phyloP scores from a whole-genome alignment of 2,888 invertebrate genomes.

The Adelphocoris suturalis region DNA sequence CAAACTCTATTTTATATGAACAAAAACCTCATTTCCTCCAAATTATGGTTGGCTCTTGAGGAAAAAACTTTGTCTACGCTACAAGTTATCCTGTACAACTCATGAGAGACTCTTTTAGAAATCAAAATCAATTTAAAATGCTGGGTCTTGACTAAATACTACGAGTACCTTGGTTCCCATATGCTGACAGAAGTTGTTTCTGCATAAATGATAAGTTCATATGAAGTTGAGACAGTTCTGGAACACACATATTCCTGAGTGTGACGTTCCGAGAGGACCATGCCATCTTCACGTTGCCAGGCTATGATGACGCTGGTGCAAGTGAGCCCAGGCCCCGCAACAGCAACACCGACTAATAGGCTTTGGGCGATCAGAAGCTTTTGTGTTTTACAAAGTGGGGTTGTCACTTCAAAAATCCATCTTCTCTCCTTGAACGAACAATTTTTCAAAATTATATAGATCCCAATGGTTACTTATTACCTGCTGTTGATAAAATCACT shows the following conservation, averaged over 20 bases:
- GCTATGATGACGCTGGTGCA: constrained; percentile 72
- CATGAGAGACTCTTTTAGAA: too few relatives aligned
- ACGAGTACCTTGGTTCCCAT: constrained; percentile 72
- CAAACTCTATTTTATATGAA: too few relatives aligned
- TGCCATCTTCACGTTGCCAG: constrained; percentile 71
- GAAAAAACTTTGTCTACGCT: too few relatives aligned
- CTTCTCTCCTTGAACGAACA: constrained; percentile 37
- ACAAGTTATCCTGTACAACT: too few relatives aligned
- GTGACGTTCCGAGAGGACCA: constrained; percentile 50
- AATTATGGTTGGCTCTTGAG: too few relatives aligned
- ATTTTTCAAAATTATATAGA: not conserved
- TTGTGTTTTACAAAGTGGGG: constrained; percentile 72
- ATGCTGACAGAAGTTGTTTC: constrained; percentile 71
- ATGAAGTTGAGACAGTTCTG: constrained; percentile 65
- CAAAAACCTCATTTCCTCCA: too few relatives aligned
- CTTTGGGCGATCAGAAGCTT: constrained; percentile 65
- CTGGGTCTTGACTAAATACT: too few relatives aligned
- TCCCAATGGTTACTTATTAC: not conserved
- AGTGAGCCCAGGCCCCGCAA: constrained; percentile 71
- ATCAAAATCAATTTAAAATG: too few relatives aligned
- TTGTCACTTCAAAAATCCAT: constrained; percentile 73
- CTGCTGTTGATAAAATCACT: too few relatives aligned
- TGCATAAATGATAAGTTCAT: constrained; percentile 70
- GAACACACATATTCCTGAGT: constrained; percentile 70
- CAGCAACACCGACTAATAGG: constrained; percentile 69